A percentile compares a stretch with the other conserved stretches of the same genome.
These are phyloP conservation scores for Flabesymbios commensalis DNA, from an alignment of 2,888 invertebrate species.

Conservation along the genomic window DNA sequence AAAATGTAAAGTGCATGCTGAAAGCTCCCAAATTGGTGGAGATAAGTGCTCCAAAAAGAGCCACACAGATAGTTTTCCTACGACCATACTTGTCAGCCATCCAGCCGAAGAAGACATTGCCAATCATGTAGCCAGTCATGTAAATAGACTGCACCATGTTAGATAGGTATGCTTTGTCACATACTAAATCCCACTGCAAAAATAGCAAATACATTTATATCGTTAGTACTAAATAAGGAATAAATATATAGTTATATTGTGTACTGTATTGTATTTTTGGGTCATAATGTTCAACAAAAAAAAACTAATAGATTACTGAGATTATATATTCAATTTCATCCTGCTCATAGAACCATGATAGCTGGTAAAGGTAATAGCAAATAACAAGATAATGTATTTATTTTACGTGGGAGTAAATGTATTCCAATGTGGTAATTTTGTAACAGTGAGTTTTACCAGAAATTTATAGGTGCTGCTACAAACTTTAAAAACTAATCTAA, in stretches of 20 bases:
- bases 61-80: conserved; percentile 18
- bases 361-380: too few species aligned
- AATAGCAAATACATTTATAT: neutral
- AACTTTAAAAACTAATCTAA: too few species aligned
- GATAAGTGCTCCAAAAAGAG: conserved; percentile 15
- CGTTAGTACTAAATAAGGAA: neutral
- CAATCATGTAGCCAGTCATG: conserved; percentile 35
- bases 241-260: neutral
- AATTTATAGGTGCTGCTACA: too few species aligned
- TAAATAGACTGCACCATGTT: conserved; percentile 32
- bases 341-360: too few species aligned
- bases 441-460: too few species aligned
- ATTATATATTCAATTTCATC: too few species aligned
- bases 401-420: too few species aligned
- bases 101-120: conserved; percentile 30
- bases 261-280: neutral
- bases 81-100: conserved; percentile 33
- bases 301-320: too few species aligned
- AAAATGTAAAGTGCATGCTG: neutral
- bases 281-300: neutral
- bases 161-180: conserved; percentile 29
- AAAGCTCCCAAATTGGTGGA: conserved; percentile 7
- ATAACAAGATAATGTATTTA: too few species aligned
- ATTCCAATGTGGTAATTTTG: too few species aligned
- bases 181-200: conserved; percentile 35